Evolutionary conservation across 2,888 invertebrate species (phyloP), one percentile per base, ranked within the genome.

Genomic region (Ochropleura leucogaster): DNA sequence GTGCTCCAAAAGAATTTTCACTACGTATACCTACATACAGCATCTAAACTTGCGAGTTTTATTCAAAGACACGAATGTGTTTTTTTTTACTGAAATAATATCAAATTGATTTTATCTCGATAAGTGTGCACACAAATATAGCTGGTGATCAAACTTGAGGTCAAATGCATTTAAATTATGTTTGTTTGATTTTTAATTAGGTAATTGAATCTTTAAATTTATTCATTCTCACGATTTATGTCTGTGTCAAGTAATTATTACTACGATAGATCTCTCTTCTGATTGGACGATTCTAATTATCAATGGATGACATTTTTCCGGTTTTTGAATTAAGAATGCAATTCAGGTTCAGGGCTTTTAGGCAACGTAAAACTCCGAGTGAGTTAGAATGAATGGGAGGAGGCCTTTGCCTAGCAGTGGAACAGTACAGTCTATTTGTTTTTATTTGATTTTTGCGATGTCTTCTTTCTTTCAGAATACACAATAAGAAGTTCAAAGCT

Each of bases 181-280:
- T 62, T 40, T 68, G 51, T 51, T 64, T 63, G 51, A 40, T 74
- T 44, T 68, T 42, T 12, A 44, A 63, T 47, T 55, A n/a, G n/a
- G n/a, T n/a, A 47, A 55, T 55, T 12, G 5, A 57, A 30, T n/a
- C 40, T 1, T 16, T 51, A 46, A 64, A 74, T 68, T 68, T 64
- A 68, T 64, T 59, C 57, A 30, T 57, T 51, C 51, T 59, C 46
- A 57, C 63, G 63, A 68, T 20, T 66, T 16, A 10, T 8, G 46
- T n/a, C 51, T 59, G 74, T 51, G 75, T 68, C 57, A 68, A 51
- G 20, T 64, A 14, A 42, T 60, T 40, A 8, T 9, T 18, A 49
- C 51, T 12, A 42, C 8, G 12, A 57, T 14, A 40, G 46, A 66
- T 16, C 9, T 44, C 44, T 67, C 12, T 14, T 4, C 16, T 40